phyloP scores from a whole-genome alignment of 2,888 invertebrate genomes.

The Leptura quadrifasciata region DNA sequence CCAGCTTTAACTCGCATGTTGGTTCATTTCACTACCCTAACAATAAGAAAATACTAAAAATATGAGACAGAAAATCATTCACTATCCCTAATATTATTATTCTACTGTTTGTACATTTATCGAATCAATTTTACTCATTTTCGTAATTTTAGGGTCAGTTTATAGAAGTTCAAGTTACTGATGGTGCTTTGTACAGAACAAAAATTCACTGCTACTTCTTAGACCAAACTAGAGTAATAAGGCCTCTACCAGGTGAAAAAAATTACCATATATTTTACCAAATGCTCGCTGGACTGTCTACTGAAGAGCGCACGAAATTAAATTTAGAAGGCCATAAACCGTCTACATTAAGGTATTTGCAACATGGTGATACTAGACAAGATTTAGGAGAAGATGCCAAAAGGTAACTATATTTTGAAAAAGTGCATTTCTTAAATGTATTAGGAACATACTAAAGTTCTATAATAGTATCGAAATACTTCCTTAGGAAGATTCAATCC shows the following conservation, averaged over 20 bases:
- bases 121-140: not conserved
- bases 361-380: slow-evolving; percentile 83
- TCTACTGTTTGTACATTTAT: not conserved
- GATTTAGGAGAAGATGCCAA: slow-evolving; percentile 84
- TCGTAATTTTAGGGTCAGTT: slow-evolving; percentile 87
- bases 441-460: too few species aligned
- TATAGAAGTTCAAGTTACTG: slow-evolving; percentile 96
- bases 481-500: too few species aligned
- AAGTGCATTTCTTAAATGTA: too few species aligned
- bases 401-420: slow-evolving; percentile 65
- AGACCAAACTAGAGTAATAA: slow-evolving; percentile 94
- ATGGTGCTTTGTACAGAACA: slow-evolving; percentile 94
- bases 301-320: slow-evolving; percentile 90
- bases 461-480: too few species aligned
- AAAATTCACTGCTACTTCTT: slow-evolving; percentile 97
- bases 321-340: slow-evolving; percentile 91
- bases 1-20: too few species aligned
- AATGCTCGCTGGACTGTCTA: slow-evolving; percentile 91
- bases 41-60: too few species aligned
- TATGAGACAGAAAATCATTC: too few species aligned
- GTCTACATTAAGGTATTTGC: slow-evolving; percentile 88
- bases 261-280: slow-evolving; percentile 99
- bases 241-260: slow-evolving; percentile 89
- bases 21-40: too few species aligned
- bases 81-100: too few species aligned